A percentile compares a stretch with the other conserved stretches of the same genome.
phyloP scores from a whole-genome alignment of 2,888 invertebrate species.

The Theretra japonica region DNA sequence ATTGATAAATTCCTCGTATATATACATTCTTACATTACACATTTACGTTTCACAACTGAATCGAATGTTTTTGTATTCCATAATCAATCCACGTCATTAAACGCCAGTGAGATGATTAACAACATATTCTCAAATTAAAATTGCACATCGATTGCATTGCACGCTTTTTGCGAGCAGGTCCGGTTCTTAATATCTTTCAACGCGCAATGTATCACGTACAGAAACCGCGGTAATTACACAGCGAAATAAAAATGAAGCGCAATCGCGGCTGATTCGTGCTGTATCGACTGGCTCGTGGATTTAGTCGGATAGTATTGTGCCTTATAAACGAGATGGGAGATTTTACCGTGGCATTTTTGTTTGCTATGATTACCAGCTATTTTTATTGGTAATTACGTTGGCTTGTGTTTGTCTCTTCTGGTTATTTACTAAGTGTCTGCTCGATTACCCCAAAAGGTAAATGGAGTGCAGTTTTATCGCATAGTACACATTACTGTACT shows the following conservation, averaged over 20 bases:
- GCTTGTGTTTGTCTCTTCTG: not conserved
- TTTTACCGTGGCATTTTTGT: not conserved
- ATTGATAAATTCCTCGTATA: not conserved
- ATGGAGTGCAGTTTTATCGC: too few species aligned
- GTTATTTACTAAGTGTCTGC: not conserved
- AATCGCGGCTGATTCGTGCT: constrained; percentile 15
- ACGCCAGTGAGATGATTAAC: not conserved
- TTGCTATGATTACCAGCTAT: constrained; percentile 12
- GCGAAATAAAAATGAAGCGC: constrained; percentile 23
- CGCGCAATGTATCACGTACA: constrained; percentile 16
- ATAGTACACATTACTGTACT: too few species aligned
- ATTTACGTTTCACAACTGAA: not conserved
- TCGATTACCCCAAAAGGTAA: not conserved
- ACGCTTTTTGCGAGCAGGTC: not conserved
- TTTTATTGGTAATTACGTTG: constrained; percentile 12
- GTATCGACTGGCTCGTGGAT: constrained; percentile 1
- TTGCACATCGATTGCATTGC: constrained; percentile 16
- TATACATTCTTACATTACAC: not conserved
- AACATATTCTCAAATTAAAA: not conserved
- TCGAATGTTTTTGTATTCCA: not conserved
- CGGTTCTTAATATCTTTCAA: constrained; percentile 14
- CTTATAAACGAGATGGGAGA: not conserved
- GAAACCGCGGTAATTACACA: constrained; percentile 27
- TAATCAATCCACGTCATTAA: not conserved
- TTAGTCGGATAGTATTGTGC: not conserved